Percentiles rank a stretch among this genome's conserved stretches.
Evolutionary conservation across 1,140 invertebrate species (phyloP).

Genomic region (Drosophila nikananu): DNA sequence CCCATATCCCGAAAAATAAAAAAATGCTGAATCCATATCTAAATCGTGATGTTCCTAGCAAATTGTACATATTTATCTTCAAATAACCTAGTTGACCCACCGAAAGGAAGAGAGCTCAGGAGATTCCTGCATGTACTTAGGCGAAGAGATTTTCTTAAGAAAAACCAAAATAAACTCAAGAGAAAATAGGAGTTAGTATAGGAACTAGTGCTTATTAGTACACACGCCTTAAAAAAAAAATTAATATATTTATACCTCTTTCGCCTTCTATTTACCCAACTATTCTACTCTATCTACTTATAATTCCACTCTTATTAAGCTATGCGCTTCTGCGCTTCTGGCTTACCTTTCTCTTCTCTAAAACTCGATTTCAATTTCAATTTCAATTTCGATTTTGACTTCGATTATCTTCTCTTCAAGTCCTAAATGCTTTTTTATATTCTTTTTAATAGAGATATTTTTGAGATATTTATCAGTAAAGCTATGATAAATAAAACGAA

Average conservation of each 20-base stretch:
- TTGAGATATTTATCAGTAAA: slow-evolving; percentile 65
- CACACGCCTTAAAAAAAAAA: slow-evolving; percentile 14
- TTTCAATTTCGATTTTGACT: slow-evolving; percentile 20
- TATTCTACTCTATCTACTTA: slow-evolving; percentile 7
- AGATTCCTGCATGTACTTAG: slow-evolving; percentile 31
- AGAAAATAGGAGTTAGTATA: neutral
- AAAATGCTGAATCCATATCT: slow-evolving; percentile 17
- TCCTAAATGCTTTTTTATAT: slow-evolving; percentile 30
- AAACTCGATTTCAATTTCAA: slow-evolving; percentile 18
- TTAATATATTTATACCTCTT: neutral
- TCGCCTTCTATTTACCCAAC: slow-evolving; percentile 15
- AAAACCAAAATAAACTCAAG: neutral
- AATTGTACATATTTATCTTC: slow-evolving; percentile 38
- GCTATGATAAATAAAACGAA: slow-evolving; percentile 53
- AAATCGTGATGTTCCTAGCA: slow-evolving; percentile 26
- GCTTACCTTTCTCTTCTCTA: slow-evolving; percentile 29
- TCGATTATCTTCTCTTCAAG: slow-evolving; percentile 5
- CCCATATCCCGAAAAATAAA: slow-evolving; percentile 13
- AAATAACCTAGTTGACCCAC: slow-evolving; percentile 20
- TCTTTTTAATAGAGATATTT: slow-evolving; percentile 16
- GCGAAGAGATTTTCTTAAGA: neutral
- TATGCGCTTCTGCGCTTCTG: slow-evolving; percentile 51
- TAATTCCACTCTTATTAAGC: slow-evolving; percentile 10
- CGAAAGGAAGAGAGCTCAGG: slow-evolving; percentile 12
- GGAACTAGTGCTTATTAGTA: slow-evolving; percentile 12